phyloP scores from a whole-genome alignment of 1,140 invertebrate species.

The Vanessa atalanta region DNA sequence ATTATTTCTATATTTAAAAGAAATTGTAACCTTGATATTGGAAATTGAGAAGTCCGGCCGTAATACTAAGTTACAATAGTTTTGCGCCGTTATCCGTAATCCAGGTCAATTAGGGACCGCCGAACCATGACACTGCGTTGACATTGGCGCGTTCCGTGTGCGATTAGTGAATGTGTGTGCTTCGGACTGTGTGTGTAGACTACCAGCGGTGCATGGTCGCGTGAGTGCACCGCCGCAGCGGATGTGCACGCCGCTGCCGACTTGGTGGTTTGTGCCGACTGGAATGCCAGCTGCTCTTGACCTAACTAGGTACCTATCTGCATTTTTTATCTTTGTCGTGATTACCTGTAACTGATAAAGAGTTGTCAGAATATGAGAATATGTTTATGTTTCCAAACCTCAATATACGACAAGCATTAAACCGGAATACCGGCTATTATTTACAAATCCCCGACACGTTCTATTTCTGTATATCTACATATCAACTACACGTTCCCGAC shows the following conservation, averaged over 20 bases:
- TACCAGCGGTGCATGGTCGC: constrained; percentile 52
- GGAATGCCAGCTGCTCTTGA: constrained; percentile 80
- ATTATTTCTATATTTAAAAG: neutral
- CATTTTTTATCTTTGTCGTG: neutral
- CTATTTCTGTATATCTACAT: constrained; percentile 7
- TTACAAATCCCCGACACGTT: constrained; percentile 1
- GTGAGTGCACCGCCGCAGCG: constrained; percentile 59
- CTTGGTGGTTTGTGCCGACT: constrained; percentile 69
- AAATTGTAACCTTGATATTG: constrained; percentile 22
- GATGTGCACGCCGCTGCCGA: constrained; percentile 76
- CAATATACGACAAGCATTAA: neutral
- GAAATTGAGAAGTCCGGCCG: constrained; percentile 30
- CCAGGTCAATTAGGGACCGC: constrained; percentile 56
- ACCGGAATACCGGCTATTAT: neutral
- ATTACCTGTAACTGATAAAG: neutral
- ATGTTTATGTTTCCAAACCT: neutral
- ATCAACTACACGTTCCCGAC: constrained; percentile 1
- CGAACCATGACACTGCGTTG: constrained; percentile 68
- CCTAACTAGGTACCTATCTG: constrained; percentile 66
- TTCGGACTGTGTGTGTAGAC: constrained; percentile 16
- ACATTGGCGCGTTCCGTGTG: constrained; percentile 60
- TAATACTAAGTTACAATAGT: constrained; percentile 52
- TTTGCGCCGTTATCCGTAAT: constrained; percentile 63
- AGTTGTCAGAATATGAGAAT: too few species aligned
- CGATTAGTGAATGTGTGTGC: constrained; percentile 39